Percentiles rank a stretch among this genome's conserved stretches.
Conservation (phyloP, 1,140 invertebrate species). For the Calephelis nemesis region DNA sequence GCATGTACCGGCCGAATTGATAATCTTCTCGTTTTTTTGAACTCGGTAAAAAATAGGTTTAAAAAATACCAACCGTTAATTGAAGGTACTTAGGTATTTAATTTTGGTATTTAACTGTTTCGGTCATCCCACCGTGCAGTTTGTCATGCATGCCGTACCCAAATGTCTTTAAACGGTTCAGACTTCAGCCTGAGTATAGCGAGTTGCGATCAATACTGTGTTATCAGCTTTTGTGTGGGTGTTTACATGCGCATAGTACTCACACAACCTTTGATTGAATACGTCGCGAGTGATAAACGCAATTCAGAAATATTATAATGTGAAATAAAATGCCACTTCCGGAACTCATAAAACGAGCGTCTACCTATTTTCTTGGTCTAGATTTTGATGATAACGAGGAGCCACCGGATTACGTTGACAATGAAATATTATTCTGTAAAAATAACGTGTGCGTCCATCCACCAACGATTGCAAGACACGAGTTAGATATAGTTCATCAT, state of each 20-base stretch:
- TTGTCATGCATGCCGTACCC: background rate
- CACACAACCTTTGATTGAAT: slow-evolving; percentile 50
- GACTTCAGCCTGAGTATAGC: slow-evolving; percentile 35
- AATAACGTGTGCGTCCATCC: slow-evolving; percentile 99
- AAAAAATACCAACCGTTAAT: no score
- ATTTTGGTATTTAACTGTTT: no score
- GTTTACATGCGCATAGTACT: slow-evolving; percentile 74
- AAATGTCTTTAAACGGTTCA: background rate
- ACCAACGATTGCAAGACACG: slow-evolving; percentile 87
- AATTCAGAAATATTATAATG: slow-evolving; percentile 52
- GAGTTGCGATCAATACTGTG: slow-evolving; percentile 65
- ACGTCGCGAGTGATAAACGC: slow-evolving; percentile 56
- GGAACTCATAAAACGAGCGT: slow-evolving; percentile 87
- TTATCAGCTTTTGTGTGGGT: slow-evolving; percentile 71
- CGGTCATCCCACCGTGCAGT: background rate
- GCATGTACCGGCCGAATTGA: no score
- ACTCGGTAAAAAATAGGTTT: no score
- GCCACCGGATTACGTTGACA: slow-evolving; percentile 85
- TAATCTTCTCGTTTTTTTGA: no score
- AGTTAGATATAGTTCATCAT: slow-evolving; percentile 91
- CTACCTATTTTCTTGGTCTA: slow-evolving; percentile 87
- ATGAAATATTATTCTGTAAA: slow-evolving; percentile 91
- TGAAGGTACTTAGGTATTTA: no score
- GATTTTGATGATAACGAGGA: slow-evolving; percentile 81
- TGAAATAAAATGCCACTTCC: slow-evolving; percentile 85